phyloP scores from a whole-genome alignment of 1,140 invertebrate species.

The Drosophila bocqueti region DNA sequence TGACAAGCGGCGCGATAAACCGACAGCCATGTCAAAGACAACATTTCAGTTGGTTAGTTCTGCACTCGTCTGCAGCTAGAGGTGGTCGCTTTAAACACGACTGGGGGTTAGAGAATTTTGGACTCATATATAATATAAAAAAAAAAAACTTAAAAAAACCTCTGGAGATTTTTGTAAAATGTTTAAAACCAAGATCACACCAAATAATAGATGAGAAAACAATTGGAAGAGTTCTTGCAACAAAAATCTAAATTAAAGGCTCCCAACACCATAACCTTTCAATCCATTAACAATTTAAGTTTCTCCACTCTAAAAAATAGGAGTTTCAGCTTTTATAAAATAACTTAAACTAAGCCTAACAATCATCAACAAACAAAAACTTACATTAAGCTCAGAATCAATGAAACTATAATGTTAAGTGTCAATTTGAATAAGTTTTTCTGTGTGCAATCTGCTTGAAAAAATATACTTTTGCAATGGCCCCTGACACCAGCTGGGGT shows the following conservation, averaged over 20 bases:
- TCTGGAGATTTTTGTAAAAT: too few relatives aligned
- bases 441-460: constrained; percentile 2
- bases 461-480: constrained; percentile 13
- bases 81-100: constrained; percentile 21
- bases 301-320: too few relatives aligned
- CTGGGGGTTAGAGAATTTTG: background rate
- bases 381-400: background rate
- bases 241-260: background rate
- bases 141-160: background rate
- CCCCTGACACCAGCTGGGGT: constrained; percentile 22
- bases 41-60: constrained; percentile 80
- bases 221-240: background rate
- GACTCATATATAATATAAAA: too few relatives aligned
- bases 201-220: too few relatives aligned
- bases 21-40: constrained; percentile 80
- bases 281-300: too few relatives aligned
- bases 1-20: constrained; percentile 81
- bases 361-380: background rate
- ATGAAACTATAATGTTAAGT: constrained; percentile 9
- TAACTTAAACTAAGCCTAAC: background rate
- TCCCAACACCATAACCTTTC: too few relatives aligned
- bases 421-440: constrained; percentile 15
- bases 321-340: background rate
- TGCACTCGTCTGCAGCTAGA: constrained; percentile 65
- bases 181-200: background rate